Evolutionary conservation across 1,140 invertebrate species (phyloP).

Genomic region (Tetramorium alpestre): DNA sequence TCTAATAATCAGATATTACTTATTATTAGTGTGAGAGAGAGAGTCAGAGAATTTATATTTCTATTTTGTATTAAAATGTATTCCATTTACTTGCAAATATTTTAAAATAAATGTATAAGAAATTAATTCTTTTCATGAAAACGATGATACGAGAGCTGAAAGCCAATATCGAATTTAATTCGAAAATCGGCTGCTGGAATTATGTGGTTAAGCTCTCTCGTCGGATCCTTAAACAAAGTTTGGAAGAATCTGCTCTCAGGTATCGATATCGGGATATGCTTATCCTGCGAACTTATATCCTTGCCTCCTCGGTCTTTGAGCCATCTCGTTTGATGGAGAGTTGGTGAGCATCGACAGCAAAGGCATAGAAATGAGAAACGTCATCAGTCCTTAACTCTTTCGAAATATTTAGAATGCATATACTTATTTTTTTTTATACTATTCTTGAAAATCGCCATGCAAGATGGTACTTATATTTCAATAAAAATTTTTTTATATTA

Average conservation of each 20-base stretch:
- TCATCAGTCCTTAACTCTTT: not conserved
- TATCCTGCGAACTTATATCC: constrained; percentile 36
- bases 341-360: not conserved
- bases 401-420: not conserved
- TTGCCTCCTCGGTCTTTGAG: not conserved
- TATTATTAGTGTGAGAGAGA: not conserved
- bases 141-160: not conserved
- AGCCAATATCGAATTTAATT: not conserved
- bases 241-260: not conserved
- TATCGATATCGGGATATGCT: not conserved
- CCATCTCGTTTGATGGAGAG: constrained; percentile 19
- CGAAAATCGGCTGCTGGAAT: not conserved
- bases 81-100: not conserved
- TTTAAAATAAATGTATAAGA: not conserved
- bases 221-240: constrained; percentile 29
- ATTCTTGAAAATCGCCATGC: not conserved
- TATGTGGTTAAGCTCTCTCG: constrained; percentile 3
- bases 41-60: not conserved
- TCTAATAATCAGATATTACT: not conserved
- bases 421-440: too few relatives aligned
- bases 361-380: not conserved
- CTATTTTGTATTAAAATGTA: not conserved
- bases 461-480: not conserved
- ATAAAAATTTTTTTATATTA: not conserved
- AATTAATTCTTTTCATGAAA: not conserved